Evolutionary conservation across 2,797 vertebrate species (phyloP), one percentile per base, ranked within the genome.

Genomic region (Sebastes cheni): DNA sequence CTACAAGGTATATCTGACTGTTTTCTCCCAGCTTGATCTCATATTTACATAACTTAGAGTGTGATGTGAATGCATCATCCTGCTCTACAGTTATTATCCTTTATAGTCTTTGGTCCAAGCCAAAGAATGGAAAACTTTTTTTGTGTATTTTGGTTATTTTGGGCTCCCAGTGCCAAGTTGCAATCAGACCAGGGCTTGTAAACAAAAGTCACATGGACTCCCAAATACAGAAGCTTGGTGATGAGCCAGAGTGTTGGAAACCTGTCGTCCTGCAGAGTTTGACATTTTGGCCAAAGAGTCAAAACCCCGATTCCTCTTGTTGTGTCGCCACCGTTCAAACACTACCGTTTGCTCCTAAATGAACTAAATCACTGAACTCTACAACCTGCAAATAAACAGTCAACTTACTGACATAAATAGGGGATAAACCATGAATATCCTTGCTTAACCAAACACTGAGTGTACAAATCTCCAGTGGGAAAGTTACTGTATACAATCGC

Each of bases 101-200:
- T 50, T 13, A 42, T 5, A 23, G 39, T 22, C n/a, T 81, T 54
- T 36, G 22, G 25, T 55, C 5, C 8, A 5, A 74, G 23, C 29
- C 46, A 11, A 46, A 46, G 55, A 72, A 27, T 79, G 77, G 77
- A 83, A 86, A 84, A 75, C 58, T 10, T 61, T 30, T 34, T 78
- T 9, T 14, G 77, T 75, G 7, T 70, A 16, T 80, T 80, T 46
- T 52, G 54, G 27, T n/a, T 58, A 58, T 72, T 20, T 56, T 59
- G 25, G 55, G 42, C 46, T 65, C 11, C 27, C 25, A 5, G 4
- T 22, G 11, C 71, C 50, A 56, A 36, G 18, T 1, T 30, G 36
- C 39, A 76, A 75, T 80, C 74, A 72, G 8, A 42, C n/a, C 20
- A 2, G 1, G 22, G 50, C 60, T 42, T 42, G 69, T 89, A 81